A percentile compares a stretch with the other conserved stretches of the same genome.
These are phyloP conservation scores for Teleogryllus occipitalis DNA, from an alignment of 1,140 invertebrate genomes.

Conservation along the genomic window DNA sequence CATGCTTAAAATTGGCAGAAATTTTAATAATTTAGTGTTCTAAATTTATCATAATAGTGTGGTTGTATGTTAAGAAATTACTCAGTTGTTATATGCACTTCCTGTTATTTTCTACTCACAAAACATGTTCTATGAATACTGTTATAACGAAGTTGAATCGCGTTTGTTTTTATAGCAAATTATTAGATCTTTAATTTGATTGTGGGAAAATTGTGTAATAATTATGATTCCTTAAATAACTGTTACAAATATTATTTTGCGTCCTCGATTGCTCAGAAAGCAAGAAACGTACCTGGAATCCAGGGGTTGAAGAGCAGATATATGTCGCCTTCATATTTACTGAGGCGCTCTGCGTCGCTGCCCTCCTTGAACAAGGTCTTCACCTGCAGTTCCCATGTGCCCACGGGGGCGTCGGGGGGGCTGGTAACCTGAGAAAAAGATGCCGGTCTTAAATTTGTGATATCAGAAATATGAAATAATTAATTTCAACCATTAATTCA, in stretches of 20 bases:
- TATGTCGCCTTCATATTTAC: conserved; percentile 33
- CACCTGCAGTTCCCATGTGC: conserved; percentile 17
- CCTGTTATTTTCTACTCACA: too few species aligned
- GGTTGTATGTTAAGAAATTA: too few species aligned
- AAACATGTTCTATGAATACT: too few species aligned
- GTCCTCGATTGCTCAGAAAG: not conserved
- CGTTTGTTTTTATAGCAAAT: not conserved
- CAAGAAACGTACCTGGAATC: conserved; percentile 36
- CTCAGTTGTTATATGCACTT: too few species aligned
- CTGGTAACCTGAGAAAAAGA: conserved; percentile 7
- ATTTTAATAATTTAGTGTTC: too few species aligned
- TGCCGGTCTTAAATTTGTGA: not conserved
- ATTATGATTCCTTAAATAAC: not conserved
- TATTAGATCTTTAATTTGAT: not conserved
- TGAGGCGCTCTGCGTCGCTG: conserved; percentile 15
- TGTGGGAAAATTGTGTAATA: not conserved
- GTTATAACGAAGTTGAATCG: not conserved
- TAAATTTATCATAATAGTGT: too few species aligned
- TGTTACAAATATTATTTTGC: not conserved
- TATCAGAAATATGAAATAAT: not conserved
- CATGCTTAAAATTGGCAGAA: too few species aligned
- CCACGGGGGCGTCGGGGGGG: conserved; percentile 20
- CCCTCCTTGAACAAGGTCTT: conserved; percentile 15
- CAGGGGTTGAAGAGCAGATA: conserved; percentile 48
- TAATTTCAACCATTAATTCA: not conserved